A percentile compares a stretch with the other conserved stretches of the same genome.
phyloP scores from a whole-genome alignment of 2,113 vertebrate species.

The Tichodroma muraria region DNA sequence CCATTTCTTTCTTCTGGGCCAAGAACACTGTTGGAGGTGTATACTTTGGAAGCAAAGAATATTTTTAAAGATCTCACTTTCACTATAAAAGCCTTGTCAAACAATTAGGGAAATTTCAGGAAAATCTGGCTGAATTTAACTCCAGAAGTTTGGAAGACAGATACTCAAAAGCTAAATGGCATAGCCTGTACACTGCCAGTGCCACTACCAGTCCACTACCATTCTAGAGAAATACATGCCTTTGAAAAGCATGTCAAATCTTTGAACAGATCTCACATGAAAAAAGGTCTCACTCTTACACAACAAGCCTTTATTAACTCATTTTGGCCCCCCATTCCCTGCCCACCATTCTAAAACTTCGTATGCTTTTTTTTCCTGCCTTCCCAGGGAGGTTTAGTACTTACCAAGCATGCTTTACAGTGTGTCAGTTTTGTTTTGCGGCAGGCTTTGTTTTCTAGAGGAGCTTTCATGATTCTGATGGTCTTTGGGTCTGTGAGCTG shows the following conservation, averaged over 20 bases:
- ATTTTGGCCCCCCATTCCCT: neutral
- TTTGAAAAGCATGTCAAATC: neutral
- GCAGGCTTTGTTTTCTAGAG: neutral
- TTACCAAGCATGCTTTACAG: neutral
- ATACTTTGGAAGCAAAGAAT: neutral
- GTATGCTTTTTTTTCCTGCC: neutral
- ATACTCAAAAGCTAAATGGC: neutral
- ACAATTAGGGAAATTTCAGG: neutral
- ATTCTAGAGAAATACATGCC: neutral
- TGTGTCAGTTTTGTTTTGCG: neutral
- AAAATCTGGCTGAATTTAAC: neutral
- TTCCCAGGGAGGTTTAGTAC: neutral
- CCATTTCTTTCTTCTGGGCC: neutral
- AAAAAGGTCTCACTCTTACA: neutral
- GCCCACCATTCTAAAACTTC: neutral
- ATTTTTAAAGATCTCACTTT: neutral
- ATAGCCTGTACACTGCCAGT: neutral
- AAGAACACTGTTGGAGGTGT: neutral
- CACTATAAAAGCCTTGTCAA: neutral
- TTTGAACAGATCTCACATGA: neutral
- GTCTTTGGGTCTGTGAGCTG: neutral
- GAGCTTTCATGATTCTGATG: neutral
- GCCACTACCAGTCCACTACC: no score
- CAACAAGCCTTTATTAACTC: neutral
- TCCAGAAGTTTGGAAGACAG: neutral